Evolutionary conservation across 2,797 vertebrate genomes (phyloP).

Genomic region (Salarias fasciatus): DNA sequence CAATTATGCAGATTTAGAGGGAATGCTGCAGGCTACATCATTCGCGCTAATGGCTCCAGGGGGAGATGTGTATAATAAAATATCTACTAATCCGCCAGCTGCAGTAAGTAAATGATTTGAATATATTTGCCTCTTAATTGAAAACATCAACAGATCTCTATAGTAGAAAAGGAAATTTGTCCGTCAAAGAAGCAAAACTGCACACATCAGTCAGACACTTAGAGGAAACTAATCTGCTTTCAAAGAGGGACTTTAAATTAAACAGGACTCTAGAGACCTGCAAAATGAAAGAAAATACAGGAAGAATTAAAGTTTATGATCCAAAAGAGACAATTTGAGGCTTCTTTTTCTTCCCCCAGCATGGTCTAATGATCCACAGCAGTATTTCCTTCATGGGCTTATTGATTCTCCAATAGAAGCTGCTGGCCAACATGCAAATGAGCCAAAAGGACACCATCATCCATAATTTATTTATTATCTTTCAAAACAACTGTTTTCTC

Average conservation of each 20-base stretch:
- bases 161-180: constrained; percentile 24
- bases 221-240: constrained; percentile 26
- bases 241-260: constrained; percentile 22
- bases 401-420: too few relatives aligned
- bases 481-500: too few relatives aligned
- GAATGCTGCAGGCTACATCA: constrained; percentile 36
- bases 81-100: constrained; percentile 45
- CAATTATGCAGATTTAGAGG: constrained; percentile 39
- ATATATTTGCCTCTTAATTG: constrained; percentile 50
- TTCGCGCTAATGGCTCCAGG: constrained; percentile 27
- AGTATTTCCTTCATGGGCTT: too few relatives aligned
- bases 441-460: too few relatives aligned
- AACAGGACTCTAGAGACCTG: constrained; percentile 13
- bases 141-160: constrained; percentile 37
- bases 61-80: constrained; percentile 47
- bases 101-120: constrained; percentile 53
- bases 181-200: constrained; percentile 8
- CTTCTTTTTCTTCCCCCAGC: neutral
- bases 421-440: too few relatives aligned
- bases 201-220: constrained; percentile 7
- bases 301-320: neutral
- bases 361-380: neutral
- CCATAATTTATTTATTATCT: too few relatives aligned
- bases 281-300: neutral
- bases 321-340: neutral